Evolutionary conservation across 2,797 vertebrate genomes (phyloP), one percentile per base, ranked within the genome.

Genomic region (Sebastes baramenuke): DNA sequence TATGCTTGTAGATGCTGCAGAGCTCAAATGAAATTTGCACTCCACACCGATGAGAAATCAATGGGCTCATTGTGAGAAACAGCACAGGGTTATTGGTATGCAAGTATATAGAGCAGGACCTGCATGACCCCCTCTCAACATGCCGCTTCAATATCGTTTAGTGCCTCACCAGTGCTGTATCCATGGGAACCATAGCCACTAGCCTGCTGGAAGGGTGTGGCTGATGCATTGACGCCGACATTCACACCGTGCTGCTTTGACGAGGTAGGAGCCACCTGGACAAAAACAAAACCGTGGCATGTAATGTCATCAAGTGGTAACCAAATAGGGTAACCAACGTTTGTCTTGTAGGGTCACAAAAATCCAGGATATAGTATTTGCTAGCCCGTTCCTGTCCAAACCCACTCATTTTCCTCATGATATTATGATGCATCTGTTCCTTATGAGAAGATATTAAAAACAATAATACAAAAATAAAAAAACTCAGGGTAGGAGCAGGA

Each of bases 171-270:
- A 87, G 98, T 98, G 96, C 93, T 97, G 95, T 99, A 99, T 91
- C 96, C 98, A 18, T 99, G 98, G 88, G 98, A 98, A 91, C 98
- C 97, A 7, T 99, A 99, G 91, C 97, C 98, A n/a, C 98, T 97
- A 74, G 98, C 97, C 95, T 99, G 98, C 85, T 99, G 98, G 88
- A 99, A 99, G 76, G 98, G 96, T 20, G 97, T 95, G 73, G 97
- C 98, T 6, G 98, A 98, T 29, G 98, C 97, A 2, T 98, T 99
- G 88, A 99, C 98, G 22, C 98, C 97, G 69, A 99, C 98, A 92
- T 98, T 99, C 94, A 99, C 97, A 85, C 97, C 97, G 13, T 99
- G 98, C 95, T 99, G 98, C 93, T 99, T 99, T 87, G 98, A 98
- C 94, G 98, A 99, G 95, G 98, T 98, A 95, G 98, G 97, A 95